A percentile compares a stretch with the other conserved stretches of the same genome.
These are phyloP conservation scores for Crematogaster levior DNA, from an alignment of 2,888 invertebrate species.

Conservation along the genomic window DNA sequence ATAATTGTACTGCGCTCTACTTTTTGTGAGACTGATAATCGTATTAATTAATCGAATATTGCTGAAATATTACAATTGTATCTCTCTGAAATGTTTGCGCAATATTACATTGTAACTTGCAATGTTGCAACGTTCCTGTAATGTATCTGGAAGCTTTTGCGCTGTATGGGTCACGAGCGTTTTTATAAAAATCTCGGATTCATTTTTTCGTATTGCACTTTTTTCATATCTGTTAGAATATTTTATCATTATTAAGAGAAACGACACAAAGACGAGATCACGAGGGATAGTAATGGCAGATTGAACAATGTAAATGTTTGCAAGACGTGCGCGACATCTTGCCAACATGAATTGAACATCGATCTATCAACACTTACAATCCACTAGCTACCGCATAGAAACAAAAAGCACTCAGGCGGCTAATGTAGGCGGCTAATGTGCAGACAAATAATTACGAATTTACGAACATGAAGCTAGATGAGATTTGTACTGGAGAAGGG, in stretches of 20 bases:
- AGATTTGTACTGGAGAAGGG: neutral
- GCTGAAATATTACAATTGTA: too few relatives aligned
- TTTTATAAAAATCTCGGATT: neutral
- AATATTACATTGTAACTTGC: too few relatives aligned
- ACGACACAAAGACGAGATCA: neutral
- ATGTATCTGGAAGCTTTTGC: too few relatives aligned
- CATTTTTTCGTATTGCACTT: neutral
- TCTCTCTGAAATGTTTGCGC: too few relatives aligned
- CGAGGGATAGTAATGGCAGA: neutral
- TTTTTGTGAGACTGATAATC: too few relatives aligned
- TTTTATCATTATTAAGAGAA: neutral
- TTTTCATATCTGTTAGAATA: neutral
- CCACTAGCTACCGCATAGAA: neutral
- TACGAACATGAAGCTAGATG: neutral
- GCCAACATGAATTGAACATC: neutral
- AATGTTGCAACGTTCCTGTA: too few relatives aligned
- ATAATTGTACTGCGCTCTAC: too few relatives aligned
- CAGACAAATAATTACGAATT: neutral
- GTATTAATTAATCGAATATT: too few relatives aligned
- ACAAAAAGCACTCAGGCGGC: constrained; percentile 14
- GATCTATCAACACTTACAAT: constrained; percentile 5
- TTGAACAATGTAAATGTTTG: neutral
- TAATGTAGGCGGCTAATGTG: constrained; percentile 6
- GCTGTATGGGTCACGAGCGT: neutral
- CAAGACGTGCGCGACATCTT: neutral